These are phyloP conservation scores for Campodea augens DNA, from an alignment of 1,140 invertebrate genomes.

Conservation along the genomic window DNA sequence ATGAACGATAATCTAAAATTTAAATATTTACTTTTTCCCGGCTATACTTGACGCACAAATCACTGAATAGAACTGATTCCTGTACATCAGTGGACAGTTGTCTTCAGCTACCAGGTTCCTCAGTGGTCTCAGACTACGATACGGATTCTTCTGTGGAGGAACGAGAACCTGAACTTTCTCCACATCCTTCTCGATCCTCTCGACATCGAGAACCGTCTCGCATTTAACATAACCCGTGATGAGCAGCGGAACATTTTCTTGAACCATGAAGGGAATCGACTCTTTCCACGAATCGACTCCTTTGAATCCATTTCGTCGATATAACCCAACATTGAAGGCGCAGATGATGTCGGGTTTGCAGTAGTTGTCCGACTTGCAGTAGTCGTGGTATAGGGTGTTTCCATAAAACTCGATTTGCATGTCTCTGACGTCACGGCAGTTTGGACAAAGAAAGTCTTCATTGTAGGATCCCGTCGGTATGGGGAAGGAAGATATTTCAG, in stretches of 20 bases:
- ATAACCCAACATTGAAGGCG: slow-evolving; percentile 47
- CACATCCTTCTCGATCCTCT: slow-evolving; percentile 19
- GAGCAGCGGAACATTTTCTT: slow-evolving; percentile 33
- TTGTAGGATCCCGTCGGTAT: slow-evolving; percentile 6
- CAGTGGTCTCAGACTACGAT: neutral
- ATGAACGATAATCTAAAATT: no score
- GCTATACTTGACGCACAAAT: no score
- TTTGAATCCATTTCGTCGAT: slow-evolving; percentile 38
- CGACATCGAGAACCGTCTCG: slow-evolving; percentile 38
- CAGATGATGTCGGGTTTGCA: slow-evolving; percentile 35
- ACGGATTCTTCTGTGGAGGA: neutral
- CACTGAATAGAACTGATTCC: neutral
- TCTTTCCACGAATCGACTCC: slow-evolving; percentile 40
- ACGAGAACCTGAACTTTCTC: neutral
- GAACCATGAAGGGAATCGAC: slow-evolving; percentile 29
- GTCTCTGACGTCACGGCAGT: slow-evolving; percentile 15
- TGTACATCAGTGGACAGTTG: neutral
- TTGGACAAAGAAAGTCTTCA: slow-evolving; percentile 7
- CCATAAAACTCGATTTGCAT: slow-evolving; percentile 32
- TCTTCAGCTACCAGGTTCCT: neutral
- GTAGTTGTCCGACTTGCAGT: slow-evolving; percentile 25
- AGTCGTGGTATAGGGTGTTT: slow-evolving; percentile 36
- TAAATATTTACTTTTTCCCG: no score
- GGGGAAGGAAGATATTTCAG: slow-evolving; percentile 27
- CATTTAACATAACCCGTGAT: slow-evolving; percentile 42